Conservation (phyloP, 2,113 vertebrate genomes). For the Halichoeres trimaculatus region DNA sequence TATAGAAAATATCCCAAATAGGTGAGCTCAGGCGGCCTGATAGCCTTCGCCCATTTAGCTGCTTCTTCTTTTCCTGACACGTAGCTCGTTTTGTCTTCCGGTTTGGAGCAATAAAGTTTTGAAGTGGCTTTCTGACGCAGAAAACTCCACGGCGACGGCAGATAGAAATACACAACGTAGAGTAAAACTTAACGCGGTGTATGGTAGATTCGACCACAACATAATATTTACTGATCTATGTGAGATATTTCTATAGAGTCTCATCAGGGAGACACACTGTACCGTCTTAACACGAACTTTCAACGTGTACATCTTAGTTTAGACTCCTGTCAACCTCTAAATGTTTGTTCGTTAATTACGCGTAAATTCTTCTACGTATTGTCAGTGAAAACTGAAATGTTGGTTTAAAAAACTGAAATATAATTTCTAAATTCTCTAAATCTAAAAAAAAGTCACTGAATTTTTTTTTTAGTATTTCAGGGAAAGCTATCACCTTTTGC, state of each 20-base stretch:
- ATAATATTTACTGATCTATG: background rate
- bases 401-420: too few species aligned
- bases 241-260: background rate
- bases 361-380: too few species aligned
- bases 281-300: background rate
- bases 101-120: constrained; percentile 77
- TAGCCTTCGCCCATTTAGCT: constrained; percentile 42
- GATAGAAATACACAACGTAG: constrained; percentile 30
- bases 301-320: too few species aligned
- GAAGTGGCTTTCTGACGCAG: constrained; percentile 53
- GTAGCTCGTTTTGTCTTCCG: constrained; percentile 74
- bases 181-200: background rate
- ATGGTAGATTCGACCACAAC: accelerated
- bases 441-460: too few species aligned
- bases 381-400: too few species aligned
- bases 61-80: constrained; percentile 78
- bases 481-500: too few species aligned
- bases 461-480: too few species aligned
- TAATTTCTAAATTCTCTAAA: too few species aligned
- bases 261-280: too few species aligned
- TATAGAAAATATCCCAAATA: background rate
- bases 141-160: constrained; percentile 67
- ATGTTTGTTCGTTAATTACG: too few species aligned
- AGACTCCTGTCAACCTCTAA: too few species aligned
- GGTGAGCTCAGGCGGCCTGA: background rate